Evolutionary conservation across 2,888 invertebrate genomes (phyloP), one percentile per base, ranked within the genome.

Genomic region (Dastarcus helophoroides): DNA sequence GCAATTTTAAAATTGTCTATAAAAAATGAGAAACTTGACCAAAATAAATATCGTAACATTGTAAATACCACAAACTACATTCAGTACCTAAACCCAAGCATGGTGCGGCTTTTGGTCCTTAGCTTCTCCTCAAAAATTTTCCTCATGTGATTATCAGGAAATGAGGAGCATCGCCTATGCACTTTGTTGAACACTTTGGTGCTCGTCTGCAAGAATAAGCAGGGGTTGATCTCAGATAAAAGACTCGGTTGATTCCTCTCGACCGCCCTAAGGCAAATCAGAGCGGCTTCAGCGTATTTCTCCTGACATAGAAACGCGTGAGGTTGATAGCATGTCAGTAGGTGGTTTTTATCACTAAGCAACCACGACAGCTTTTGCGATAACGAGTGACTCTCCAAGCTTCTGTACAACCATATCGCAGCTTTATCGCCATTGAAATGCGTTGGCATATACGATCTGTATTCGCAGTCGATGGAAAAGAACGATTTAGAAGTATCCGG

Each of bases 261-360:
- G 1, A 77, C 66, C 12, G 77, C 74, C 42, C 68, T 65, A 23
- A 78, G 57, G 46, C 76, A 76, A 19, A 75, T 68, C 22, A 76
- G 58, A 2, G 72, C 61, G 2, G 74, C 71, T 44, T 73, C 73
- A 8, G 71, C 65, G 51, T 73, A 71, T 33, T 63, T 60, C 40
- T 68, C 64, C 48, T 73, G 71, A 26, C 71, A 64, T 32, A 78
- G 53, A 53, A 71, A 76, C 10, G 77, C 72, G 49, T 64, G 61
- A 28, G 65, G 51, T 37, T 64, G 63, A 40, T 75, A 73, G 46
- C 73, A 76, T 14, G 64, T 61, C 22, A 65, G 56, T 25, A 78
- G 51, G 46, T 78, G 70, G 33, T 70, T 67, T 42, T 68, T 67
- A 49, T 78, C 76, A 2, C 71, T 68, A 10, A 76, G 56, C 25